phyloP scores from a whole-genome alignment of 2,888 invertebrate genomes.

The Drosophila quinaria region DNA sequence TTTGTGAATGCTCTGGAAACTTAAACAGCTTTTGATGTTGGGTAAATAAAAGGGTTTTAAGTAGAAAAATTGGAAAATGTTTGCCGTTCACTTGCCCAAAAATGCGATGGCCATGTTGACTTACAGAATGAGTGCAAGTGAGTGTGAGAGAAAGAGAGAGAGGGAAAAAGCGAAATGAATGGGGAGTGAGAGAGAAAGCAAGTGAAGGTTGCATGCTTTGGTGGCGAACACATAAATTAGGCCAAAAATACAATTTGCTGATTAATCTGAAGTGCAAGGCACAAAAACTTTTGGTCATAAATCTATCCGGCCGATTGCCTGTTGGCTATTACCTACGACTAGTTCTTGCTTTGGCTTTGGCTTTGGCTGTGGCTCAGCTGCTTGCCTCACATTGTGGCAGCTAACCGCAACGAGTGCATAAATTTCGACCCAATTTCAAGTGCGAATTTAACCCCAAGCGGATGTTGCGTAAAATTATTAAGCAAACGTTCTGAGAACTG shows the following conservation, averaged over 20 bases:
- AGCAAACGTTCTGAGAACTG: constrained; percentile 23
- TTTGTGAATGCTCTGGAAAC: constrained; percentile 25
- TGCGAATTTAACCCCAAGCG: constrained; percentile 62
- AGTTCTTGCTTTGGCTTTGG: constrained; percentile 10
- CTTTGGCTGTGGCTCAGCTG: constrained; percentile 45
- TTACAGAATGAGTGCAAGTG: not conserved
- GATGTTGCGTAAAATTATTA: constrained; percentile 77
- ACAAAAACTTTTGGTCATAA: constrained; percentile 75
- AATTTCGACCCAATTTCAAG: constrained; percentile 79
- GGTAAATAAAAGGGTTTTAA: not conserved
- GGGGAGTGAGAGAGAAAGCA: not conserved
- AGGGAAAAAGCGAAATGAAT: not conserved
- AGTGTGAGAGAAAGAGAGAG: not conserved
- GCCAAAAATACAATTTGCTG: constrained; percentile 80
- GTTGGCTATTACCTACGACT: constrained; percentile 10
- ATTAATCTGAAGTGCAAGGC: constrained; percentile 76
- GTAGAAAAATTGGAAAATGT: not conserved
- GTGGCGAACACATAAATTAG: constrained; percentile 72
- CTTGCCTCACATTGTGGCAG: constrained; percentile 46
- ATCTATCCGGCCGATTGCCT: constrained; percentile 60
- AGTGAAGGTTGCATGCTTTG: constrained; percentile 15
- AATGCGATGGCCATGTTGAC: constrained; percentile 8
- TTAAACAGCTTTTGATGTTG: constrained; percentile 10
- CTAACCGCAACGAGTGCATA: constrained; percentile 74
- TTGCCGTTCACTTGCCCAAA: constrained; percentile 3